Evolutionary conservation across 2,797 vertebrate species (phyloP).

Genomic region (Tarsius wallacei): DNA sequence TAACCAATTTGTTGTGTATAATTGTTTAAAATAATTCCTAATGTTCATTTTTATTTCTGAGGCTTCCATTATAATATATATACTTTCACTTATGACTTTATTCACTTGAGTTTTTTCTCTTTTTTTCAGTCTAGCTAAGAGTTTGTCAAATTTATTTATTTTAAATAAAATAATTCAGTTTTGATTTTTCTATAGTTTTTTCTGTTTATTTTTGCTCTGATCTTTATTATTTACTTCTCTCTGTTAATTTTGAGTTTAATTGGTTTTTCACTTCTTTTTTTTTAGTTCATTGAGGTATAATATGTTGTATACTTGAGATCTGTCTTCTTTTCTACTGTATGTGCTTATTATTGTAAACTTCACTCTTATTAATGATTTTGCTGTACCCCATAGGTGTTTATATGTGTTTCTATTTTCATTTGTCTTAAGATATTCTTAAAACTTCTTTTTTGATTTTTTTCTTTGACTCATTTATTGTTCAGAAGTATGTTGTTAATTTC

Average conservation of each 20-base stretch:
- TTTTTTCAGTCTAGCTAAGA: neutral
- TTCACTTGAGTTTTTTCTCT: neutral
- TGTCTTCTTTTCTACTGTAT: neutral
- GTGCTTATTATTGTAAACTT: neutral
- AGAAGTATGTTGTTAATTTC: neutral
- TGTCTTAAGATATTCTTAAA: neutral
- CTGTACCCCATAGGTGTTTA: neutral
- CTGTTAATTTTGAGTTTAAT: neutral
- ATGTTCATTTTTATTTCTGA: neutral
- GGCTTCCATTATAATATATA: neutral
- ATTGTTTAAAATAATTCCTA: neutral
- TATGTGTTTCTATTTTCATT: neutral
- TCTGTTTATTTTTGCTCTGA: neutral
- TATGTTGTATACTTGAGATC: neutral
- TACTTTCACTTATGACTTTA: neutral
- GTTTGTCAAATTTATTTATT: neutral
- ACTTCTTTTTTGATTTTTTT: neutral
- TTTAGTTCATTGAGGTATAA: neutral
- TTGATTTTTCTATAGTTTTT: neutral
- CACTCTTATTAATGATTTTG: neutral
- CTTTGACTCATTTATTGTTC: neutral
- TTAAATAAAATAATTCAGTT: neutral
- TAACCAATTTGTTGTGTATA: neutral
- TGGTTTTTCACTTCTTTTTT: neutral
- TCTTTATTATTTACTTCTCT: neutral